Percentiles rank a stretch among this genome's conserved stretches.
phyloP scores from a whole-genome alignment of 2,797 vertebrate species.

The Lateolabrax maculatus region DNA sequence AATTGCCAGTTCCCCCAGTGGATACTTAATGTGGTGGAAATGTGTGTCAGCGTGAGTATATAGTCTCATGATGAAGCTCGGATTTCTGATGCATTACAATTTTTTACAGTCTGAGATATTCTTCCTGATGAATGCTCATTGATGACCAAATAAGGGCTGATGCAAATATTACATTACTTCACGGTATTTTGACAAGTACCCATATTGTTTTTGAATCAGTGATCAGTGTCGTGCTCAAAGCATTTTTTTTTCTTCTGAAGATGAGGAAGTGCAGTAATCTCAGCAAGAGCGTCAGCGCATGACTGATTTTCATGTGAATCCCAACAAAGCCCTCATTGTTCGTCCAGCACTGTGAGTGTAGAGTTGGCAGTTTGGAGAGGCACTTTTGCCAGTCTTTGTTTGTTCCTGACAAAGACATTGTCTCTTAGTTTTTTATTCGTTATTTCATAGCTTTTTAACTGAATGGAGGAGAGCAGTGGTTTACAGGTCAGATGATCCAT shows the following conservation, averaged over 20 bases:
- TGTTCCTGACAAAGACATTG: constrained; percentile 66
- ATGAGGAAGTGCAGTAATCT: constrained; percentile 56
- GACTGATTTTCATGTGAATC: constrained; percentile 72
- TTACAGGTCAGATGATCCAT: constrained; percentile 62
- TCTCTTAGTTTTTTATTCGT: too few species aligned
- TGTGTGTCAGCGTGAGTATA: constrained; percentile 71
- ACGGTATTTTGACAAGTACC: constrained; percentile 27
- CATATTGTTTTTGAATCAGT: constrained; percentile 26
- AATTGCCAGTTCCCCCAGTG: constrained; percentile 66
- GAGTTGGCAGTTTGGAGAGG: constrained; percentile 53
- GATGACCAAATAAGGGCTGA: constrained; percentile 58
- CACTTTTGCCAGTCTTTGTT: constrained; percentile 59
- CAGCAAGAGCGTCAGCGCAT: constrained; percentile 51
- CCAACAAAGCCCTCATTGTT: constrained; percentile 82
- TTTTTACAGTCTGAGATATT: constrained; percentile 38
- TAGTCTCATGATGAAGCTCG: constrained; percentile 65
- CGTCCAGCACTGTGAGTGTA: constrained; percentile 40
- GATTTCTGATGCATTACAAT: constrained; percentile 62
- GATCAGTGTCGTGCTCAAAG: constrained; percentile 18
- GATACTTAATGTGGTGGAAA: constrained; percentile 73
- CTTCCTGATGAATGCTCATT: constrained; percentile 44
- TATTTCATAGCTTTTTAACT: constrained; percentile 43
- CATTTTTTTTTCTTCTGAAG: constrained; percentile 21
- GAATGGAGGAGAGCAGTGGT: constrained; percentile 33
- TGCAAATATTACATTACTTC: constrained; percentile 24